phyloP scores from a whole-genome alignment of 2,888 invertebrate species.

The Pachymerium ferrugineum region DNA sequence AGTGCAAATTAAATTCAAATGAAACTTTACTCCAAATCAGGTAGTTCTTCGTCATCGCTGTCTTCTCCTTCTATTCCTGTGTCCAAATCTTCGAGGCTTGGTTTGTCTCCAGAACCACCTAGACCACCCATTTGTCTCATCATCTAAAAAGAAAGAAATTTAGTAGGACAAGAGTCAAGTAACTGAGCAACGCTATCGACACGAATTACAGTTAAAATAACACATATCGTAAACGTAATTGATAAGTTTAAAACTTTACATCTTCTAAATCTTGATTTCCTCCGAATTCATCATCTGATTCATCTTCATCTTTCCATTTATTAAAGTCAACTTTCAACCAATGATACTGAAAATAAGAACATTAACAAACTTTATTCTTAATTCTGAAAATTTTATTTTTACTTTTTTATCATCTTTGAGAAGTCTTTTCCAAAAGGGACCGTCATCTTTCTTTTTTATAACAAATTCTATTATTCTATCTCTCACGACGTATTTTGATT shows the following conservation, averaged over 20 bases:
- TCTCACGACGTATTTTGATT: conserved; percentile 51
- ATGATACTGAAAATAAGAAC: conserved; percentile 61
- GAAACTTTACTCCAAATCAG: conserved; percentile 54
- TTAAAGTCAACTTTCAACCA: conserved; percentile 97
- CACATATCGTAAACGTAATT: background rate
- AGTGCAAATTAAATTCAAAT: background rate
- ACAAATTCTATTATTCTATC: conserved; percentile 54
- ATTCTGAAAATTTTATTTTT: conserved; percentile 28
- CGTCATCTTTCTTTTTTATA: conserved; percentile 58
- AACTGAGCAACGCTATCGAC: background rate
- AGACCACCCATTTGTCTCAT: conserved; percentile 66
- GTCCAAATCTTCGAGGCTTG: conserved; percentile 66
- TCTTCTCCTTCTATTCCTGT: conserved; percentile 53
- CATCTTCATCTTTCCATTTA: conserved; percentile 96
- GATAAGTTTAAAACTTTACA: conserved; percentile 41
- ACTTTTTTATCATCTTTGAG: conserved; percentile 77
- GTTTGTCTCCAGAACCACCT: conserved; percentile 56
- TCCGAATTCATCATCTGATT: conserved; percentile 58
- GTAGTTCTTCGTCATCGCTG: conserved; percentile 74
- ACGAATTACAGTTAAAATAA: background rate
- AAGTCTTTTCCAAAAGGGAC: conserved; percentile 80
- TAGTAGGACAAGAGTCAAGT: background rate
- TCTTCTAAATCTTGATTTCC: conserved; percentile 56
- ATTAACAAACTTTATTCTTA: background rate
- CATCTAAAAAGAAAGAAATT: conserved; percentile 53